phyloP scores from a whole-genome alignment of 2,113 vertebrate genomes.

The Oxygymnocypris stewartii region DNA sequence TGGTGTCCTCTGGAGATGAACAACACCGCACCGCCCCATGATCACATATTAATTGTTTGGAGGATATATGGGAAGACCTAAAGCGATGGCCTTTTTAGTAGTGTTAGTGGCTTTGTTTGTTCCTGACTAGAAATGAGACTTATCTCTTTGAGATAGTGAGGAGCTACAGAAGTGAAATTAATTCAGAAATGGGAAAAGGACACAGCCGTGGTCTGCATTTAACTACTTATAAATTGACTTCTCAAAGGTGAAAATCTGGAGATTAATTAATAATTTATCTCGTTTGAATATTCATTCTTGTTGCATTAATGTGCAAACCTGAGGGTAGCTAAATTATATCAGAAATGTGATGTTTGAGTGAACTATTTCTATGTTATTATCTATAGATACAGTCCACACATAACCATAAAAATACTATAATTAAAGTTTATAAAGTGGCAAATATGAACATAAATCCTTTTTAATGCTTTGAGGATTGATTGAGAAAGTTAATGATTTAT shows the following conservation, averaged over 20 bases:
- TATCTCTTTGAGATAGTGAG: background rate
- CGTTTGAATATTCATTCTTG: background rate
- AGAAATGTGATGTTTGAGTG: background rate
- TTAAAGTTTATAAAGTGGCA: background rate
- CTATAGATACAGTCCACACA: background rate
- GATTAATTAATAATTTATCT: background rate
- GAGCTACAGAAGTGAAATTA: background rate
- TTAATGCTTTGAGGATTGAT: background rate
- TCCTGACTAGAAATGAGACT: background rate
- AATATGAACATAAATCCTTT: background rate
- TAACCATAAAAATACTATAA: background rate
- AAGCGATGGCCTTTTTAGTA: background rate
- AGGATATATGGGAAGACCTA: background rate
- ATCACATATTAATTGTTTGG: constrained; percentile 15
- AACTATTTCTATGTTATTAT: background rate
- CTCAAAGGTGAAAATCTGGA: background rate
- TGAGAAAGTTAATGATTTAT: background rate
- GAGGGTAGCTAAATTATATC: background rate
- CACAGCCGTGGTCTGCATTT: background rate
- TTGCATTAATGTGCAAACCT: background rate
- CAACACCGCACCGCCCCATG: background rate
- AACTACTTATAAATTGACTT: background rate
- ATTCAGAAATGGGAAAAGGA: background rate
- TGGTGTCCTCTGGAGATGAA: background rate
- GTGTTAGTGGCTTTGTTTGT: background rate